Conservation (phyloP, 2,888 invertebrate genomes). For the Drosophila mulleri region DNA sequence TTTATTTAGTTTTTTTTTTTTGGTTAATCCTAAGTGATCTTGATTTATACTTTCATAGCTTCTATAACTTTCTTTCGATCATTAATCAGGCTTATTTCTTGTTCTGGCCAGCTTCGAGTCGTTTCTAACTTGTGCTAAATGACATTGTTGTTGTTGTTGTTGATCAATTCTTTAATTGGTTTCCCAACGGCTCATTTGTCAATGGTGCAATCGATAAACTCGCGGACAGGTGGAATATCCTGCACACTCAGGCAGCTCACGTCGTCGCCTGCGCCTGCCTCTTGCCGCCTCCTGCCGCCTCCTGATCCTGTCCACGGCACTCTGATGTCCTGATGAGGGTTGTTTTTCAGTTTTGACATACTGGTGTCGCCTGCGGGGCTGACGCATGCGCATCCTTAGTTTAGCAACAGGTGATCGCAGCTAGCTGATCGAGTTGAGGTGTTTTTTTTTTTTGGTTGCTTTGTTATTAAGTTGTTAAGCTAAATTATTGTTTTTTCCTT, state of each 20-base stretch:
- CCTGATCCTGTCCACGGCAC: not conserved
- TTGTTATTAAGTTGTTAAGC: conserved; percentile 84
- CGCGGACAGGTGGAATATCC: conserved; percentile 80
- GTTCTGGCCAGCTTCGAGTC: conserved; percentile 26
- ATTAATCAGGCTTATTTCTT: conserved; percentile 55
- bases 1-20: conserved; percentile 2
- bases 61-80: conserved; percentile 27
- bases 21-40: conserved; percentile 55
- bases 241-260: conserved; percentile 39
- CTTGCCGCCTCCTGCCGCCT: not conserved
- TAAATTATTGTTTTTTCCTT: conserved; percentile 66
- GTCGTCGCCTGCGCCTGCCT: conserved; percentile 9
- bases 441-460: conserved; percentile 57
- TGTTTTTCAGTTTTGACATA: conserved; percentile 31
- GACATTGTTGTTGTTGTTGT: conserved; percentile 1
- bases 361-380: conserved; percentile 31
- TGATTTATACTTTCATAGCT: conserved; percentile 69
- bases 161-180: conserved; percentile 81
- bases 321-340: conserved; percentile 39
- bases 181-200: conserved; percentile 82
- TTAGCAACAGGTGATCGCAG: conserved; percentile 78
- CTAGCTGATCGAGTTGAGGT: conserved; percentile 52
- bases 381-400: conserved; percentile 21
- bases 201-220: conserved; percentile 77
- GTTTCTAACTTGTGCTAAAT: conserved; percentile 21